Percentiles rank a stretch among this genome's conserved stretches.
Evolutionary conservation across 1,140 invertebrate genomes (phyloP).

Genomic region (Drosophila sp.): DNA sequence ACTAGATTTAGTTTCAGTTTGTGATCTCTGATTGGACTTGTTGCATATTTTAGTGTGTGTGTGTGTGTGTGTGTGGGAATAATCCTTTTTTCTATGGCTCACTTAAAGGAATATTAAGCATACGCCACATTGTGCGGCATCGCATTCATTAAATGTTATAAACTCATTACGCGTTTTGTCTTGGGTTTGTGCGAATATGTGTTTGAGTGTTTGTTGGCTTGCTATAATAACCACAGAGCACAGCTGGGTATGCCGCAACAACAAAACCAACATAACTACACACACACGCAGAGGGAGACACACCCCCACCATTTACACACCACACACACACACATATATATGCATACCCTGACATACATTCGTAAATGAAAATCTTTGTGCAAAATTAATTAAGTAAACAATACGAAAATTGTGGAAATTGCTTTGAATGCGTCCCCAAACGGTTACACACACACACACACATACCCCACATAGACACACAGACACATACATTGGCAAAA

Average conservation of each 20-base stretch:
- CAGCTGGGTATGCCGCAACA: conserved; percentile 56
- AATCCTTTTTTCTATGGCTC: background rate
- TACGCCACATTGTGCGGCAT: conserved; percentile 49
- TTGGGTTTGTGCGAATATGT: conserved; percentile 36
- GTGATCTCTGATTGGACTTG: conserved; percentile 24
- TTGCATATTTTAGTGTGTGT: conserved; percentile 48
- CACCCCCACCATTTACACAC: conserved; percentile 9
- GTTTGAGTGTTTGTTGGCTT: conserved; percentile 45
- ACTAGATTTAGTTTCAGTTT: too few relatives aligned
- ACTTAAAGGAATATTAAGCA: conserved; percentile 37
- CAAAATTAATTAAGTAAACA: conserved; percentile 81
- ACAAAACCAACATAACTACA: conserved; percentile 40
- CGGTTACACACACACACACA: conserved; percentile 35
- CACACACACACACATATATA: conserved; percentile 12
- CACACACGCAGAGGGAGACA: conserved; percentile 8
- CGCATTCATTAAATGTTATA: conserved; percentile 74
- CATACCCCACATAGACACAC: background rate
- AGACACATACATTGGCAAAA: conserved; percentile 33
- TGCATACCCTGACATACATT: conserved; percentile 2
- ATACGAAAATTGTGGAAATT: conserved; percentile 80
- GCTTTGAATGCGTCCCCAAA: conserved; percentile 78
- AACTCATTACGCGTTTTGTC: conserved; percentile 70
- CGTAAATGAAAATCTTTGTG: conserved; percentile 75
- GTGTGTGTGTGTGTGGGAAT: conserved; percentile 16
- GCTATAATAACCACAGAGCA: conserved; percentile 71